phyloP scores from a whole-genome alignment of 23 tunicate genomes.

The Trididemnum miniatum region DNA sequence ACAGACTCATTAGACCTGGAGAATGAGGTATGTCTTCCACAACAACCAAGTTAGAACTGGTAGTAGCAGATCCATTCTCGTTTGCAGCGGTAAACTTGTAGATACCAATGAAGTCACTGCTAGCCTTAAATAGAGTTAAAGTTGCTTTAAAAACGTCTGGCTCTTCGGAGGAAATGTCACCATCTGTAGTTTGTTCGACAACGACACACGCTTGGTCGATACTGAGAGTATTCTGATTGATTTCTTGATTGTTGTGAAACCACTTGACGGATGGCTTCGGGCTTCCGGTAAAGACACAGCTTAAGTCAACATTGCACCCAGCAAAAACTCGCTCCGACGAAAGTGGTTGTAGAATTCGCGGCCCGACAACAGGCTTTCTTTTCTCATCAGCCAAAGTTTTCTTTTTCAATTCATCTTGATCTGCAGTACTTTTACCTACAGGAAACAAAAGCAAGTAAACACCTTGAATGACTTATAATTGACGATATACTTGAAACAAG shows the following conservation, averaged over 20 bases:
- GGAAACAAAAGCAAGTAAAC: neutral
- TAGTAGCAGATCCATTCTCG: constrained; percentile 47
- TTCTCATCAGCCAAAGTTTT: neutral
- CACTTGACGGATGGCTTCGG: constrained; percentile 54
- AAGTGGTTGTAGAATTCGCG: constrained; percentile 29
- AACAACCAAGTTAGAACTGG: constrained; percentile 52
- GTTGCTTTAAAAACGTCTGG: neutral
- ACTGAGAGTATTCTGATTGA: neutral
- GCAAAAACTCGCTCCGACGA: constrained; percentile 4
- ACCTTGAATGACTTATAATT: too few species aligned
- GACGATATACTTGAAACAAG: too few species aligned
- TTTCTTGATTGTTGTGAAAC: constrained; percentile 30
- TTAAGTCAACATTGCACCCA: neutral
- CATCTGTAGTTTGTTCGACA: neutral
- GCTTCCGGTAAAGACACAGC: constrained; percentile 29
- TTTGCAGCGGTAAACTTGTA: constrained; percentile 59
- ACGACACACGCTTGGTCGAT: neutral
- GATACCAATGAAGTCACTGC: constrained; percentile 33
- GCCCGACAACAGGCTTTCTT: neutral
- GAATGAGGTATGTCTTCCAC: too few species aligned
- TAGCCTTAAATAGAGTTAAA: neutral
- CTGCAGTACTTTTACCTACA: neutral
- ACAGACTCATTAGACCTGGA: too few species aligned
- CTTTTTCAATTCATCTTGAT: neutral
- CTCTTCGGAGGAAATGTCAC: neutral